Evolutionary conservation across 1,140 invertebrate species (phyloP).

Genomic region (Orchesella cincta): DNA sequence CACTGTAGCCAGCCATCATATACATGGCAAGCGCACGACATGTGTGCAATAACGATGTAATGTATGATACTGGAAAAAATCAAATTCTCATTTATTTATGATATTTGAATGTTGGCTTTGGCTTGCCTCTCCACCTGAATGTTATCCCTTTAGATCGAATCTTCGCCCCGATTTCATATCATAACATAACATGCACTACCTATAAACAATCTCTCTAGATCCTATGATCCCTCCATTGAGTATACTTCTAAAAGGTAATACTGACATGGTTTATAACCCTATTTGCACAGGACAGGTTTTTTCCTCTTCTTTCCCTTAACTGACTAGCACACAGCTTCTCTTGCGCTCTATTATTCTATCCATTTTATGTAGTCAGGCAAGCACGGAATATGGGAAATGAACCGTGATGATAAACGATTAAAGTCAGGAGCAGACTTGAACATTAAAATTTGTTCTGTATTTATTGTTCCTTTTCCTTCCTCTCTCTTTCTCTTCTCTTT

Average conservation of each 20-base stretch:
- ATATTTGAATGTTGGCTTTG: background rate
- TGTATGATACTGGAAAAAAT: background rate
- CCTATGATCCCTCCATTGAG: no score
- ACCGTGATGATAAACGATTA: conserved; percentile 29
- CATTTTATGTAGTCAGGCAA: background rate
- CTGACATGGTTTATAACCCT: conserved; percentile 18
- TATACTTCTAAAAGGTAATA: background rate
- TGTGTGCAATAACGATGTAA: background rate
- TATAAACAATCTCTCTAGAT: no score
- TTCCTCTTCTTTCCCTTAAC: background rate
- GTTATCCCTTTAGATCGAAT: no score
- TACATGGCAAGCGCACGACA: no score
- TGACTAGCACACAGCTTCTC: no score
- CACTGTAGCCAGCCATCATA: no score
- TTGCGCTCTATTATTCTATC: conserved; percentile 15
- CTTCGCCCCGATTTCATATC: no score
- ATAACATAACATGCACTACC: no score
- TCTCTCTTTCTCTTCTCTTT: background rate
- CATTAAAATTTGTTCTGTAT: conserved; percentile 21
- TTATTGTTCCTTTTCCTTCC: conserved; percentile 16
- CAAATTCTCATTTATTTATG: background rate
- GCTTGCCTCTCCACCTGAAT: background rate
- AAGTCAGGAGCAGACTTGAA: conserved; percentile 22
- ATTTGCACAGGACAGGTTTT: conserved; percentile 14
- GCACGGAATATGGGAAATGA: conserved; percentile 23